Percentiles rank a stretch among this genome's conserved stretches.
Evolutionary conservation across 2,797 vertebrate species (phyloP).

Genomic region (Luscinia megarhynchos): DNA sequence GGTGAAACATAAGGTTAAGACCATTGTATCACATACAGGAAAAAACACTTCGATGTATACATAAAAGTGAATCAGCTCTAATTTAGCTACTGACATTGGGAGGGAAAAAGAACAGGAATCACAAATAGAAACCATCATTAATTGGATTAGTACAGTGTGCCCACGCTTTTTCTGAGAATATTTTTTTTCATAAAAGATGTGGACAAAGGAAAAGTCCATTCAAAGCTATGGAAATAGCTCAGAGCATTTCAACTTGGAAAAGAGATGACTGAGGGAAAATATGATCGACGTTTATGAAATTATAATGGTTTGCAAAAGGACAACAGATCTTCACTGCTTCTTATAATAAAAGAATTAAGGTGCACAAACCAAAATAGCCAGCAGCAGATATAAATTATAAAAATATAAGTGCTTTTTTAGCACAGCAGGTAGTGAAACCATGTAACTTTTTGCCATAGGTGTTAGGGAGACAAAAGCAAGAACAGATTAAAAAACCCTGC

Average conservation of each 20-base stretch:
- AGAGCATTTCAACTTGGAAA: slow-evolving; percentile 8
- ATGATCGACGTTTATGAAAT: not conserved
- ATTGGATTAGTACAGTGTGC: not conserved
- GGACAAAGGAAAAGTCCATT: not conserved
- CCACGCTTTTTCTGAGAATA: not conserved
- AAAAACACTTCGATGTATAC: not conserved
- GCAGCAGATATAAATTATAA: not conserved
- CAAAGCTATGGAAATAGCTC: not conserved
- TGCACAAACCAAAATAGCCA: not conserved
- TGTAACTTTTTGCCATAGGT: not conserved
- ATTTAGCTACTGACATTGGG: not conserved
- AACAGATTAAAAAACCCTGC: not conserved
- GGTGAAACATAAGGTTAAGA: not conserved
- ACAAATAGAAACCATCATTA: not conserved
- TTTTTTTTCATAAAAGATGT: not conserved
- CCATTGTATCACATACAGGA: not conserved
- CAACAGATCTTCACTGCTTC: not conserved
- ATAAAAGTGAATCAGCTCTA: not conserved
- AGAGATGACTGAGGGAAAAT: not conserved
- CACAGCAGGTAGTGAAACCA: not conserved
- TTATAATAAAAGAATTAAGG: not conserved
- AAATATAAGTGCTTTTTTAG: not conserved
- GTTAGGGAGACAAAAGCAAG: not conserved
- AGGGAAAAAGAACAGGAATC: not conserved
- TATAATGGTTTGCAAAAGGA: not conserved